phyloP scores from a whole-genome alignment of 2,888 invertebrate genomes.

The Pteria penguin region DNA sequence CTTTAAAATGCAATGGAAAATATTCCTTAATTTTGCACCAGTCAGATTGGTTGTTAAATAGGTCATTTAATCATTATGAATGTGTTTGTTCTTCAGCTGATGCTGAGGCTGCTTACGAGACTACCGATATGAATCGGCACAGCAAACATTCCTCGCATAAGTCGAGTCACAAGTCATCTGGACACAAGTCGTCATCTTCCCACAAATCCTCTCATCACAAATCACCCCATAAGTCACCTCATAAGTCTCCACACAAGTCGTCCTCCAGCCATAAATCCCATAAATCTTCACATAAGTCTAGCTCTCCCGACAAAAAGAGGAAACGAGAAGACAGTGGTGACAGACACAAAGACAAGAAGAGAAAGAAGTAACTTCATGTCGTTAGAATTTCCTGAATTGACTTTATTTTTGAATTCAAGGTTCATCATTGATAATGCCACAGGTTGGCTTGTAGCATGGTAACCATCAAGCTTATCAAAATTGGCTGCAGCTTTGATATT shows the following conservation, averaged over 20 bases:
- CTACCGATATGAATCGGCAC: constrained; percentile 32
- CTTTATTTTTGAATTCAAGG: too few relatives aligned
- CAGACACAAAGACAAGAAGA: constrained; percentile 60
- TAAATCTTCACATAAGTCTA: constrained; percentile 6
- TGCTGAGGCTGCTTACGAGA: constrained; percentile 57
- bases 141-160: constrained; percentile 9
- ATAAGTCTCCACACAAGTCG: constrained; percentile 44
- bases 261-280: constrained; percentile 24
- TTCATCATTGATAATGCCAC: too few relatives aligned
- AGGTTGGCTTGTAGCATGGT: too few relatives aligned
- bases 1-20: too few relatives aligned
- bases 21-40: too few relatives aligned
- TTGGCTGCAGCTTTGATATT: too few relatives aligned
- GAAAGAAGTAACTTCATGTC: constrained; percentile 27
- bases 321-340: constrained; percentile 58
- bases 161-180: constrained; percentile 16
- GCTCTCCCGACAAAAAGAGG: constrained; percentile 40
- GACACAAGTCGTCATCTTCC: constrained; percentile 23
- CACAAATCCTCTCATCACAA: constrained; percentile 17
- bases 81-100: constrained; percentile 66
- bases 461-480: too few relatives aligned
- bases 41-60: too few relatives aligned
- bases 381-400: too few relatives aligned
- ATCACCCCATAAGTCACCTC: constrained; percentile 42
- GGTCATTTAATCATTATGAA: too few relatives aligned